Percentiles rank a stretch among this genome's conserved stretches.
Conservation (phyloP, 2,797 vertebrate species). For the Urophycis tenuis region DNA sequence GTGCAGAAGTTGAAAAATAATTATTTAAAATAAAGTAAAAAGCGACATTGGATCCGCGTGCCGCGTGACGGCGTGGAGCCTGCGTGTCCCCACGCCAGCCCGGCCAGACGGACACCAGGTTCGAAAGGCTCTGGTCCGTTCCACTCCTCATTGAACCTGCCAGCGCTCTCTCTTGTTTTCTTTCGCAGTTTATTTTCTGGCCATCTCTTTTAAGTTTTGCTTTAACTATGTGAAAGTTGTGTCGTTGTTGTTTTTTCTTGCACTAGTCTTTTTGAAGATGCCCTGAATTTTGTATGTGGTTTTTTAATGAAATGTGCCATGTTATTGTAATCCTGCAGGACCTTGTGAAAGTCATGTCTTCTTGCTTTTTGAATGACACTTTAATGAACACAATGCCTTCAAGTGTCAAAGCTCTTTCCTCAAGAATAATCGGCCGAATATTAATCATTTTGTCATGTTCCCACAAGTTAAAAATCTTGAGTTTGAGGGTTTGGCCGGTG, state of each 20-base stretch:
- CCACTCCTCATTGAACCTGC: constrained; percentile 6
- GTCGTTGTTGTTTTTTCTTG: constrained; percentile 11
- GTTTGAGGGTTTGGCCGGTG: background rate
- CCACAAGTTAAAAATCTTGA: background rate
- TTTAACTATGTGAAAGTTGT: constrained; percentile 15
- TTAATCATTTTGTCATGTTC: constrained; percentile 4
- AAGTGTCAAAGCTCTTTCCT: background rate
- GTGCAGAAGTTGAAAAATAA: constrained; percentile 28
- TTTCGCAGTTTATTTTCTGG: background rate
- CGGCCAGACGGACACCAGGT: constrained; percentile 11
- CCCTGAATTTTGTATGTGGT: constrained; percentile 18
- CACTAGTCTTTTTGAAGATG: constrained; percentile 22
- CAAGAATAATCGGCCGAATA: background rate
- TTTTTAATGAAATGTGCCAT: constrained; percentile 24
- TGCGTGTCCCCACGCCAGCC: constrained; percentile 11
- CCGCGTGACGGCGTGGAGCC: constrained; percentile 36
- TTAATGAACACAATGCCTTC: constrained; percentile 11
- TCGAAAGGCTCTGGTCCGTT: constrained; percentile 8
- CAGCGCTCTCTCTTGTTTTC: constrained; percentile 19
- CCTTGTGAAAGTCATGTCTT: background rate
- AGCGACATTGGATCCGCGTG: background rate
- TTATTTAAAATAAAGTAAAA: constrained; percentile 15
- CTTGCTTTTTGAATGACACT: background rate
- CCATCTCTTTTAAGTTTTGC: constrained; percentile 12
- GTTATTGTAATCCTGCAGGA: constrained; percentile 1